Evolutionary conservation across 1,140 invertebrate genomes (phyloP).

Genomic region (Lucilia cuprina): DNA sequence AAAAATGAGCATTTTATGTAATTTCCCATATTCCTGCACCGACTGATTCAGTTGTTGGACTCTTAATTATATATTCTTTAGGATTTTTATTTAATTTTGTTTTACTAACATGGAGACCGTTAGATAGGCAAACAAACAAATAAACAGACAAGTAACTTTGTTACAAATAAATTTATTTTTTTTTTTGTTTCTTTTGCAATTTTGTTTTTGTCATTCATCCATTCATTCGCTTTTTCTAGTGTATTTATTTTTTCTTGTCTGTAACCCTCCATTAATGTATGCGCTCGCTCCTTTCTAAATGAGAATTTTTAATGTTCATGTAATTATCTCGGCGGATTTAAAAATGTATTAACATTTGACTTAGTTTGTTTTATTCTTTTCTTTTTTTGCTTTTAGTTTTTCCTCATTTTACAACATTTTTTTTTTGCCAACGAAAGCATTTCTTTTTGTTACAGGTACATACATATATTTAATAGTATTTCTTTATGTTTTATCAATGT

Average conservation of each 20-base stretch:
- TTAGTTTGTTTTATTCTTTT: background rate
- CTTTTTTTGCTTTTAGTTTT: background rate
- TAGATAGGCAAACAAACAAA: too few relatives aligned
- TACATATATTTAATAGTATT: background rate
- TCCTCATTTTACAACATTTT: background rate
- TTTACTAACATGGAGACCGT: background rate
- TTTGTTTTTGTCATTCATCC: background rate
- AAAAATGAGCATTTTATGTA: background rate
- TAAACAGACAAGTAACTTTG: background rate
- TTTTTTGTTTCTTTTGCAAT: background rate
- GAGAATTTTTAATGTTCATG: slow-evolving; percentile 2
- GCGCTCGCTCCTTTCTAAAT: background rate
- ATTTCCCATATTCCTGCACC: background rate
- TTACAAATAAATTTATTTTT: background rate
- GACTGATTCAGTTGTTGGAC: background rate
- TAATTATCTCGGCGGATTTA: slow-evolving; percentile 10
- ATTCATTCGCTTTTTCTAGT: background rate
- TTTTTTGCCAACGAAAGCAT: background rate
- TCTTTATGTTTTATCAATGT: background rate
- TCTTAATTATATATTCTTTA: slow-evolving; percentile 4
- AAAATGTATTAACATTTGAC: slow-evolving; percentile 12
- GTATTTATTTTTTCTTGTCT: background rate
- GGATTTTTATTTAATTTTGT: background rate
- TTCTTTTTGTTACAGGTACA: background rate
- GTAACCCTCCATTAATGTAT: background rate